phyloP scores from a whole-genome alignment of 2,113 vertebrate species.

The Odocoileus hemionus region DNA sequence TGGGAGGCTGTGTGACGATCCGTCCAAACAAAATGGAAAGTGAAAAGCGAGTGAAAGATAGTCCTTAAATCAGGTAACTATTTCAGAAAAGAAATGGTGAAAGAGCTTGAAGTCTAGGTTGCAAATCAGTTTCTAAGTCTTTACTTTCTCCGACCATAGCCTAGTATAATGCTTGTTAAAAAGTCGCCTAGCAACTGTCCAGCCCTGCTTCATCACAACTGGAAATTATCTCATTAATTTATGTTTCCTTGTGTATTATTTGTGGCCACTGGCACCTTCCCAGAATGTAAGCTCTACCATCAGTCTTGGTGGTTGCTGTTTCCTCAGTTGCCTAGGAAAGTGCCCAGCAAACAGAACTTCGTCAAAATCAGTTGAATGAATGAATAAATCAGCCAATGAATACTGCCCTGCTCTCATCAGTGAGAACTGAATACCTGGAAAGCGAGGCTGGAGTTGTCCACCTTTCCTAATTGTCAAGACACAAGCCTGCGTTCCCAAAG shows the following conservation, averaged over 20 bases:
- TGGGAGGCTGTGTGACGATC: neutral
- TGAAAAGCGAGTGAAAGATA: neutral
- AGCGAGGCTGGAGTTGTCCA: neutral
- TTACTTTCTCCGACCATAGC: neutral
- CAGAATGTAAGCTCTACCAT: neutral
- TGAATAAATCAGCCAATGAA: neutral
- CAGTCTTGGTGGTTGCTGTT: neutral
- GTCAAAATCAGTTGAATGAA: neutral
- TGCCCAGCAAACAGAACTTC: neutral
- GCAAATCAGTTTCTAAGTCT: neutral
- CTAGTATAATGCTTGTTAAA: neutral
- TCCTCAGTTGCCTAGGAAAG: neutral
- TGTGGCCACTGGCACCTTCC: neutral
- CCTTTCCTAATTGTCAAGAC: neutral
- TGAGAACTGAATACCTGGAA: neutral
- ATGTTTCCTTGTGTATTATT: neutral
- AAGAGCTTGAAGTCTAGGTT: neutral
- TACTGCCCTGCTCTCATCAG: accelerated
- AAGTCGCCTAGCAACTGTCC: neutral
- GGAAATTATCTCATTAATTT: neutral
- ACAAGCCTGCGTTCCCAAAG: neutral
- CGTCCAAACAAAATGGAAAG: neutral
- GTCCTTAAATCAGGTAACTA: neutral
- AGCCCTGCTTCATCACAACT: neutral
- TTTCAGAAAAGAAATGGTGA: neutral